Evolutionary conservation across 2,797 vertebrate species (phyloP), one percentile per base, ranked within the genome.

Genomic region (Coregonus suidteri): DNA sequence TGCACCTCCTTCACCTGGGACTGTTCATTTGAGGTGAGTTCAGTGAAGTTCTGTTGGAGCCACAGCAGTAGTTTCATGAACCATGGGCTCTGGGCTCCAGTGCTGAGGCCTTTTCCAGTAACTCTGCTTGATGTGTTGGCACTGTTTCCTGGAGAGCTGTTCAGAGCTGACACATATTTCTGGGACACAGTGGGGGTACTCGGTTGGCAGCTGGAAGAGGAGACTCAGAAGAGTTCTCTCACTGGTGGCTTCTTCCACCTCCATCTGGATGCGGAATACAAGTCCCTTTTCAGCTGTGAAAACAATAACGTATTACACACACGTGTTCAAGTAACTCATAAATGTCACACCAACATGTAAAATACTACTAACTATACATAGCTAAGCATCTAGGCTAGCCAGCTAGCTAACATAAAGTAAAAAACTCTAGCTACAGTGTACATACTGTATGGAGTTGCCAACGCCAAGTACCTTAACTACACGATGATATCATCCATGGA

Each of bases 111-210:
- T 93, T 90, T 72, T 92, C 88, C 15, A 95, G 88, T 79, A 96
- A 82, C 84, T 88, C 79, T 88, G 88, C 82, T 89, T 94, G 80
- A 95, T 85, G 0, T 88, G 86, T 47, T 80, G 81, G 82, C 96
- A 95, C 1, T 95, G 96, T 71, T 89, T 90, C 84, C 95, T 92
- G 6, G 95, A 95, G 67, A 98, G 93, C 78, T 76, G 82, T 2
- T 92, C 84, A 53, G 96, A 97, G 76, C 79, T 91, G 82, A 98
- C 85, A 0, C 96, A 96, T 87, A 98, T 88, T 71, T 94, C 89
- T 0, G 96, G 97, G 4, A 88, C 83, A 79, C 86, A 83, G 56
- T 77, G 90, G 1, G 97, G 97, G 88, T 98, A 98, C 71, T 30
- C 71, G 31, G 90, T 88, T 2, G 94, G 93, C 80, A 98, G 88